These are phyloP conservation scores for Metallyticus violacea DNA, from an alignment of 2,888 invertebrate species.

Conservation along the genomic window DNA sequence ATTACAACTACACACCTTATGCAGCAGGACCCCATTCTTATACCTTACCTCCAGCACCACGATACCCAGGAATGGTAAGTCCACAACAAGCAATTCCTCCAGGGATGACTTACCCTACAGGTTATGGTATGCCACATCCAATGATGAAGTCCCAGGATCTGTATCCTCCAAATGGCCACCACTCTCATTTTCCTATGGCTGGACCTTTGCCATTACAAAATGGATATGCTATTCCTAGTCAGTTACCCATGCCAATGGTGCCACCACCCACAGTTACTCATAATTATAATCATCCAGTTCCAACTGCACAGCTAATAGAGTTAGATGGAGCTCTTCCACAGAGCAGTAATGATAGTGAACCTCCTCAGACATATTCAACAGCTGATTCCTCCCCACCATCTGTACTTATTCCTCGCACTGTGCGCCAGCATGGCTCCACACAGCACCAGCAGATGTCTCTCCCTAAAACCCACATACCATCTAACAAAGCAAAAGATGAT, in stretches of 20 bases:
- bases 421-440: neutral
- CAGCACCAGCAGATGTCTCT: neutral
- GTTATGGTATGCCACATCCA: neutral
- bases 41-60: constrained; percentile 18
- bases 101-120: constrained; percentile 16
- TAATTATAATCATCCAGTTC: constrained; percentile 48
- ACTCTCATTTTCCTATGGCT: constrained; percentile 17
- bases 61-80: constrained; percentile 24
- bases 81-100: constrained; percentile 32
- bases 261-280: neutral
- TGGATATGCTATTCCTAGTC: constrained; percentile 24
- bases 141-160: constrained; percentile 34
- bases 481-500: constrained; percentile 56
- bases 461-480: constrained; percentile 19
- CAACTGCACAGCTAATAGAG: constrained; percentile 67
- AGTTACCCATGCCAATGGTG: neutral
- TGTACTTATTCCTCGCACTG: constrained; percentile 22
- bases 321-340: constrained; percentile 40
- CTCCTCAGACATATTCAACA: constrained; percentile 18
- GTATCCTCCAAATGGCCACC: constrained; percentile 32
- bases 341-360: constrained; percentile 18
- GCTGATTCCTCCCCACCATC: constrained; percentile 26
- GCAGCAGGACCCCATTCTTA: constrained; percentile 21
- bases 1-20: constrained; percentile 24
- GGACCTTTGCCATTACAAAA: constrained; percentile 23